Base-by-base conservation (phyloP, 2,888 invertebrate genomes). In the Sarcophaga subvicina region DNA sequence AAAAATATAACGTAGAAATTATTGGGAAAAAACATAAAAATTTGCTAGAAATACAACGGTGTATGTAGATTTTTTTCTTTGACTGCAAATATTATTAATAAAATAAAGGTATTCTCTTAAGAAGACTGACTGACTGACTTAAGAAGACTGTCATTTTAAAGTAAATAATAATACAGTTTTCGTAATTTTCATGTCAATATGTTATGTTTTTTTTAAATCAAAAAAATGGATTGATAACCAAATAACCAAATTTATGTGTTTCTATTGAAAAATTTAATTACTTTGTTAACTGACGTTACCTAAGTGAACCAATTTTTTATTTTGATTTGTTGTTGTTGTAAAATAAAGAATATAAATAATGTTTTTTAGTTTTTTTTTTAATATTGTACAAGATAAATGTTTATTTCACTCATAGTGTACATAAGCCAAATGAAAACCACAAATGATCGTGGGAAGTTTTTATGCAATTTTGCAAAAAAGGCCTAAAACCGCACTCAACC, bases 401-500 rank as follows among this genome's bases (percentile, higher is more conserved):
- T 54, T 17, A 54, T 54, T 54, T 14, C 17, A 54, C 17, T 54
- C 17, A 4, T 14, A 14, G 54, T 54, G n/a, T 25, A 64, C 27
- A 14, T 27, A 12, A 64, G 17, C 54, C 12, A 54, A 14, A 54
- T 17, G 14, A 80, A 86, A 88, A 47, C 59, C 62, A 75, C 80
- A 60, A 10, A 82, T 76, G 85, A 83, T 80, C 88, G 88, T 88
- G 88, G 86, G 88, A 88, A 88, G 83, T 73, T 86, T 88, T 84
- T 82, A 77, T 82, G 73, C 73, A 78, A 78, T 79, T 73, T 70
- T 22, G 64, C 73, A 64, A 37, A 71, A 37, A 78, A 77, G 64
- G 49, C 77, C 59, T 67, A 5, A 14, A 70, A 64, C 67, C 37
- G 20, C 37, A 54, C 54, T 54, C 37, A 1, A 37, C 60, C 45